These are phyloP conservation scores for Lanius collurio DNA, from an alignment of 2,113 vertebrate species.

Conservation along the genomic window DNA sequence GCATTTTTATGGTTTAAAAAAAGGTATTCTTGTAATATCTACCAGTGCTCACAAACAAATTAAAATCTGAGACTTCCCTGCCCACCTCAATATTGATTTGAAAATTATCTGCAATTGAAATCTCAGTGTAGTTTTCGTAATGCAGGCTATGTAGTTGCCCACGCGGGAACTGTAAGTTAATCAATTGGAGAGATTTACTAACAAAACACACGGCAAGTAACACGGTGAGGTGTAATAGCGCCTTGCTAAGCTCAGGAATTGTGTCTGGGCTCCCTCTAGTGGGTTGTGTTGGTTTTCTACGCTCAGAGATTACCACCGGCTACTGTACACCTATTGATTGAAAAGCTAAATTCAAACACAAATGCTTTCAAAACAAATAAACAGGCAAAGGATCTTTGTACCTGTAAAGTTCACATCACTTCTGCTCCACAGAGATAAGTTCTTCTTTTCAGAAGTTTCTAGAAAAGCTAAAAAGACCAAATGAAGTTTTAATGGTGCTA, in stretches of 20 bases:
- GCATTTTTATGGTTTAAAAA: background rate
- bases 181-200: background rate
- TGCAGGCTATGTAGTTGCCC: background rate
- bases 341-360: background rate
- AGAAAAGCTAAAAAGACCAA: background rate
- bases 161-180: background rate
- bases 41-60: background rate
- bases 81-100: background rate
- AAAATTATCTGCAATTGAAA: background rate
- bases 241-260: background rate
- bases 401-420: background rate
- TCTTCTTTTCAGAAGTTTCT: background rate
- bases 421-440: background rate
- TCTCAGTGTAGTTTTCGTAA: background rate
- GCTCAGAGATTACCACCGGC: background rate
- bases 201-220: background rate
- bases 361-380: background rate
- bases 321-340: rapidly evolving
- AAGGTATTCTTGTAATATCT: background rate
- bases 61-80: background rate
- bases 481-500: background rate
- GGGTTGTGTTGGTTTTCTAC: background rate
- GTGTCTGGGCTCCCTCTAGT: slow-evolving; percentile 48
- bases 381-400: background rate
- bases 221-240: rapidly evolving